Evolutionary conservation across 2,113 vertebrate genomes (phyloP).

Genomic region (Phylloscopus trochilus): DNA sequence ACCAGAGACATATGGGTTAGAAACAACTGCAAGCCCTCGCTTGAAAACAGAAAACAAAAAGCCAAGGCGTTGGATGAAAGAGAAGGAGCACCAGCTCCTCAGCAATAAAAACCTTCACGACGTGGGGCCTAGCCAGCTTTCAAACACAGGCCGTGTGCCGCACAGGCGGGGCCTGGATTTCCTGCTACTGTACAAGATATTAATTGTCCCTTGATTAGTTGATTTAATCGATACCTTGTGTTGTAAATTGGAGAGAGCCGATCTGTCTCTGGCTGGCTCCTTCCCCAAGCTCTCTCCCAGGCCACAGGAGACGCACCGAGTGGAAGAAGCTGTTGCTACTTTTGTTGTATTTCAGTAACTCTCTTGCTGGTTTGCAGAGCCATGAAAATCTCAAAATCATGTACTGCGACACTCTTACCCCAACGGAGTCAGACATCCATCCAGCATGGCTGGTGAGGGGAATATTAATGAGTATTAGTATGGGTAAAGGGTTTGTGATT

Average conservation of each 20-base stretch:
- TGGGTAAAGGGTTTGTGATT: neutral
- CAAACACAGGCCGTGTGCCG: neutral
- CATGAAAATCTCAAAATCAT: neutral
- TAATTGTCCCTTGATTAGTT: neutral
- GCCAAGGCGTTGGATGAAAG: constrained; percentile 45
- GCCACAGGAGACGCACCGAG: fast-evolving
- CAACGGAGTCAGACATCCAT: neutral
- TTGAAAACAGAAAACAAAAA: constrained; percentile 68
- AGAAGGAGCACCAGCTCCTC: constrained; percentile 20
- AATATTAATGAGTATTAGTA: neutral
- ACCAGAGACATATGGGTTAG: constrained; percentile 59
- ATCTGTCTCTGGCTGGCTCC: neutral
- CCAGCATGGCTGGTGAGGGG: neutral
- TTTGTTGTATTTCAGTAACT: neutral
- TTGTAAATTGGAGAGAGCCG: neutral
- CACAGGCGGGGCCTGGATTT: neutral
- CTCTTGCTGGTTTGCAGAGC: neutral
- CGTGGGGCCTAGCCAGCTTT: neutral
- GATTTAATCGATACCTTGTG: neutral
- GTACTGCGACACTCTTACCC: fast-evolving
- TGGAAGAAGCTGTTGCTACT: neutral
- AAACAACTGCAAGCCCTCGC: constrained; percentile 46
- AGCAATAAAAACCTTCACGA: neutral
- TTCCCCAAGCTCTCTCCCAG: neutral
- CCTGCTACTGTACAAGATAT: neutral